phyloP scores from a whole-genome alignment of 2,888 invertebrate genomes.

The Ischnus inquisitorius region DNA sequence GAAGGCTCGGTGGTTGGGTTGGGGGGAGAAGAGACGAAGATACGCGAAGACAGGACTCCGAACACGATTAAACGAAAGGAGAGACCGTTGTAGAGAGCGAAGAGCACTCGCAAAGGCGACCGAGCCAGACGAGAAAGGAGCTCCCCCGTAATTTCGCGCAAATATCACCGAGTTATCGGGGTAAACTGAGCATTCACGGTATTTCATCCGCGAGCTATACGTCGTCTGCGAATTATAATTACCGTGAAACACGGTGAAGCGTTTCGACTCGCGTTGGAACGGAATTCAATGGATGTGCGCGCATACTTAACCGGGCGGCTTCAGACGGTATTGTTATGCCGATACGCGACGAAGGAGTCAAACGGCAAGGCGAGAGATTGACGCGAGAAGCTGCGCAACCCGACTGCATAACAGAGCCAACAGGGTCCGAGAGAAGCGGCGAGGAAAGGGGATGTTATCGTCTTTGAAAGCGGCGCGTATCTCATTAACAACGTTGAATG shows the following conservation, averaged over 20 bases:
- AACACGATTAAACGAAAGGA: constrained; percentile 11
- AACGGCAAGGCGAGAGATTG: not conserved
- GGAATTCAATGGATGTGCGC: not conserved
- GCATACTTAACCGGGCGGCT: not conserved
- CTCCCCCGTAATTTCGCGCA: not conserved
- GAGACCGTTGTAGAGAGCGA: constrained; percentile 12
- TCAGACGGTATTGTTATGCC: not conserved
- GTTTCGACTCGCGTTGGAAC: not conserved
- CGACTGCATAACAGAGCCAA: not conserved
- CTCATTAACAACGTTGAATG: constrained; percentile 26
- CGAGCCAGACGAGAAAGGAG: not conserved
- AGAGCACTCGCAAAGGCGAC: not conserved
- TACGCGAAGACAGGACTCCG: not conserved
- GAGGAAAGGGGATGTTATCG: not conserved
- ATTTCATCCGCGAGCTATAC: not conserved
- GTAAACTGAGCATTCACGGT: not conserved
- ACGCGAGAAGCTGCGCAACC: not conserved
- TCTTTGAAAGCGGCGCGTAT: constrained; percentile 13
- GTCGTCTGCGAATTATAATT: not conserved
- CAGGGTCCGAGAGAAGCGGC: not conserved
- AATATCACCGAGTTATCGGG: not conserved
- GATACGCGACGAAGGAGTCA: not conserved
- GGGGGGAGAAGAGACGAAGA: not conserved
- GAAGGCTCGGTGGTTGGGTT: not conserved
- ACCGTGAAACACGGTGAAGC: not conserved